Percentiles rank a stretch among this genome's conserved stretches.
Evolutionary conservation across 2,113 vertebrate species (phyloP).

Genomic region (Petroica traversi): DNA sequence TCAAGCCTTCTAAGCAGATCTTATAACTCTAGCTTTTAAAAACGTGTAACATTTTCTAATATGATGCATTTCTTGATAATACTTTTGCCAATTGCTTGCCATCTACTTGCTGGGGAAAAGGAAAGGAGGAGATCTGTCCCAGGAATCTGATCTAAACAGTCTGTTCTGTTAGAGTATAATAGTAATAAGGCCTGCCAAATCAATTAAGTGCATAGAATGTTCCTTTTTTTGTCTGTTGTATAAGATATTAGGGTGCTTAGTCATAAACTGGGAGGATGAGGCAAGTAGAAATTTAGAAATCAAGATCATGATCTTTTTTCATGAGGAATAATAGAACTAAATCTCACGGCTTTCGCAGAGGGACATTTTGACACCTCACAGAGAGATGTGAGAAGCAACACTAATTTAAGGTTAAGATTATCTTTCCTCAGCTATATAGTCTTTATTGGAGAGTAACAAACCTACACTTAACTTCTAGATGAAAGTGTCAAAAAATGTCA

Average conservation of each 20-base stretch:
- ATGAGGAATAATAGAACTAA: background rate
- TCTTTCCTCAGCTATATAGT: background rate
- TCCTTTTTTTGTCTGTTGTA: background rate
- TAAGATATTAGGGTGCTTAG: background rate
- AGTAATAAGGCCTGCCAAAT: no score
- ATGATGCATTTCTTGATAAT: background rate
- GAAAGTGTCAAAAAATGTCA: background rate
- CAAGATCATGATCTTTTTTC: background rate
- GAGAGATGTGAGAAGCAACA: background rate
- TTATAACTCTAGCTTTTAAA: background rate
- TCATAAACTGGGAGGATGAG: background rate
- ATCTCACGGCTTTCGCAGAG: background rate
- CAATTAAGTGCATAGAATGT: background rate
- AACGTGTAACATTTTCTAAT: background rate
- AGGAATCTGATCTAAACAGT: no score
- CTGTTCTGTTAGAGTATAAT: no score
- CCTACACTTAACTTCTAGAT: background rate
- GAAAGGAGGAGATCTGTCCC: background rate
- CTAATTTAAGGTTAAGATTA: background rate
- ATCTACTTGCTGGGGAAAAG: background rate
- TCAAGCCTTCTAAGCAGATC: background rate
- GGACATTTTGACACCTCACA: background rate
- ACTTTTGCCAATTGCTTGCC: background rate
- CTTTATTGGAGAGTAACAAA: background rate
- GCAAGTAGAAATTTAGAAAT: background rate